These are phyloP conservation scores for Ectobius pallidus DNA, from an alignment of 2,888 invertebrate genomes.

Conservation along the genomic window DNA sequence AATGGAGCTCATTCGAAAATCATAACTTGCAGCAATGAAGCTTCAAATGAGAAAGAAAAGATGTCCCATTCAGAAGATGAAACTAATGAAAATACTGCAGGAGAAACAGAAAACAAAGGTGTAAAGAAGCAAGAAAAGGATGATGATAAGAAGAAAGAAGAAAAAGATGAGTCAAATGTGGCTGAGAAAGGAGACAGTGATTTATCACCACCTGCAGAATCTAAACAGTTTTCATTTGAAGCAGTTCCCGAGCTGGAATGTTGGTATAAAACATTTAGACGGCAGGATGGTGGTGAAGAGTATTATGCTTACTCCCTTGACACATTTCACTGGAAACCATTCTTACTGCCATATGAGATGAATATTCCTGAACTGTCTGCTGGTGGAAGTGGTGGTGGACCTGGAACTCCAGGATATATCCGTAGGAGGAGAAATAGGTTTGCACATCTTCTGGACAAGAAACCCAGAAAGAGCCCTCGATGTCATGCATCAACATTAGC, in stretches of 20 bases:
- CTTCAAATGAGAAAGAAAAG: background rate
- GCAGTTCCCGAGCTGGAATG: constrained; percentile 73
- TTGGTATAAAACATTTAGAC: constrained; percentile 79
- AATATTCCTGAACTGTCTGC: constrained; percentile 56
- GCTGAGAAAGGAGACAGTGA: background rate
- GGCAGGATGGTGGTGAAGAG: constrained; percentile 76
- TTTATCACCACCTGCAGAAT: constrained; percentile 56
- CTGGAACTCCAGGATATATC: constrained; percentile 44
- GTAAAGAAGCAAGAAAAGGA: constrained; percentile 54
- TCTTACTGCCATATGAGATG: constrained; percentile 75
- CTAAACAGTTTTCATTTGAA: constrained; percentile 76
- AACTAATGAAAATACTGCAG: background rate
- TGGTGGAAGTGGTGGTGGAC: constrained; percentile 60
- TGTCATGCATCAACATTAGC: constrained; percentile 89
- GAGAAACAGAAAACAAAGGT: constrained; percentile 41
- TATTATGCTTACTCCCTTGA: constrained; percentile 48
- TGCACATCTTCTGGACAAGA: constrained; percentile 54
- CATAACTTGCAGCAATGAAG: background rate
- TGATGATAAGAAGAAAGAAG: constrained; percentile 42
- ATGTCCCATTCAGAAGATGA: background rate
- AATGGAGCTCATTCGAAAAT: background rate
- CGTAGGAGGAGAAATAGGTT: constrained; percentile 44
- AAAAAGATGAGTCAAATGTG: constrained; percentile 13
- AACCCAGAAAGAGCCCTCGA: constrained; percentile 82
- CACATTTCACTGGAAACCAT: constrained; percentile 65